Evolutionary conservation across 2,888 invertebrate genomes (phyloP).

Genomic region (Nomada flava): DNA sequence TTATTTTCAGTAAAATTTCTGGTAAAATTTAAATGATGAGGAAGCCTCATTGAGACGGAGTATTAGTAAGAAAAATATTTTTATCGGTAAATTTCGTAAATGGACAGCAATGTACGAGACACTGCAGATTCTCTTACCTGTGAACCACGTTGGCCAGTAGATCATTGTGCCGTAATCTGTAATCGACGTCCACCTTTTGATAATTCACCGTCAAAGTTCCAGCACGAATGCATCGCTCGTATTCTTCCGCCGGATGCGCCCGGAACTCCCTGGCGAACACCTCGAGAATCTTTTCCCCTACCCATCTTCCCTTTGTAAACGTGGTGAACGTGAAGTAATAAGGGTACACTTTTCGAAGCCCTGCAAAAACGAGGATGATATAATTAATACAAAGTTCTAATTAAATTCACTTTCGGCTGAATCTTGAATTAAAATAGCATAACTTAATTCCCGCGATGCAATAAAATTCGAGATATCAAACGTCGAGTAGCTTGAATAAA

Average conservation of each 20-base stretch:
- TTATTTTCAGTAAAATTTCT: background rate
- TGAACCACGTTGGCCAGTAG: slow-evolving; percentile 96
- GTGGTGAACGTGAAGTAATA: slow-evolving; percentile 98
- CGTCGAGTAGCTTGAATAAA: no score
- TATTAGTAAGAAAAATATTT: background rate
- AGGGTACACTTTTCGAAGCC: slow-evolving; percentile 97
- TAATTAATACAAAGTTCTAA: background rate
- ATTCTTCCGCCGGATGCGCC: slow-evolving; percentile 96
- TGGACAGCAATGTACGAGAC: background rate
- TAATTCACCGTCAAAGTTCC: slow-evolving; percentile 97
- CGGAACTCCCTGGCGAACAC: slow-evolving; percentile 97
- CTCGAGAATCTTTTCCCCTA: slow-evolving; percentile 95
- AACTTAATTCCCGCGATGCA: background rate
- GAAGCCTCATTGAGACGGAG: background rate
- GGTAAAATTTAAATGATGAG: background rate
- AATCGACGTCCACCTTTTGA: slow-evolving; percentile 95
- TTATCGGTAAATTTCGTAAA: slow-evolving; percentile 1
- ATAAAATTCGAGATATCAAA: no score
- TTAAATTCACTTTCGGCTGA: background rate
- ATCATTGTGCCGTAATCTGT: slow-evolving; percentile 96
- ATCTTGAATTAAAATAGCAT: background rate
- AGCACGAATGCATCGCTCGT: slow-evolving; percentile 95
- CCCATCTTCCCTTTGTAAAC: slow-evolving; percentile 98
- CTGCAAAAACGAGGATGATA: slow-evolving; percentile 84
- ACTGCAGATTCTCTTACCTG: slow-evolving; percentile 87